phyloP scores from a whole-genome alignment of 2,888 invertebrate species.

The Drosophila birchii region DNA sequence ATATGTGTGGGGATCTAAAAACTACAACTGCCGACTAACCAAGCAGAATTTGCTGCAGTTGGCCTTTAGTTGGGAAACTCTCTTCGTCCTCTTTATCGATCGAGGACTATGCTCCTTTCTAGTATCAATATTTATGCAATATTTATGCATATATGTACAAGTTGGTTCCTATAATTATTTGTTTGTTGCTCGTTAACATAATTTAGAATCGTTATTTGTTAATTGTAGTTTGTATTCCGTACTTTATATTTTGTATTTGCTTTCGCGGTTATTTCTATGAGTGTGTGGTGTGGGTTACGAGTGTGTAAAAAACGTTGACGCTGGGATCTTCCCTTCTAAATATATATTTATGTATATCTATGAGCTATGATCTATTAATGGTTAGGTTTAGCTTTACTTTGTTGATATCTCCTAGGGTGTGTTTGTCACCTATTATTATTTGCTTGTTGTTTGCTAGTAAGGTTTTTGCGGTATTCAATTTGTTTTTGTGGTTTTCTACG shows the following conservation, averaged over 20 bases:
- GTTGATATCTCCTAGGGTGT: conserved; percentile 41
- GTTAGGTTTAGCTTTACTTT: conserved; percentile 39
- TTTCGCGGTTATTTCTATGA: conserved; percentile 43
- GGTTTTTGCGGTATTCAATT: conserved; percentile 73
- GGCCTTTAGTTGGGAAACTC: conserved; percentile 7
- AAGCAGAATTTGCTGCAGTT: background rate
- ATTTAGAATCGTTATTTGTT: conserved; percentile 38
- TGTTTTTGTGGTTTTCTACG: conserved; percentile 51
- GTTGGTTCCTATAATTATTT: conserved; percentile 42
- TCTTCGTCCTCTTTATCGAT: background rate
- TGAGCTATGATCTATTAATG: conserved; percentile 47
- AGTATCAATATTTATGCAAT: conserved; percentile 28
- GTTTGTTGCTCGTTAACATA: conserved; percentile 39
- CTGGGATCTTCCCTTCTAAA: background rate
- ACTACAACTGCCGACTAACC: background rate
- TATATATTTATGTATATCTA: conserved; percentile 15
- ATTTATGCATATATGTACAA: conserved; percentile 29
- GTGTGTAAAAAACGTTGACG: conserved; percentile 34
- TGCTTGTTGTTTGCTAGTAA: conserved; percentile 75
- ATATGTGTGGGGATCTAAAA: background rate
- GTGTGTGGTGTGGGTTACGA: conserved; percentile 30
- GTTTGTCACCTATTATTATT: conserved; percentile 45
- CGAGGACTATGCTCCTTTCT: conserved; percentile 6
- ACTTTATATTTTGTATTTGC: conserved; percentile 17
- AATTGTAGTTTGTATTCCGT: conserved; percentile 21